Base-by-base conservation (phyloP, 2,888 invertebrate species). In the Ptycholaimellus sp. region DNA sequence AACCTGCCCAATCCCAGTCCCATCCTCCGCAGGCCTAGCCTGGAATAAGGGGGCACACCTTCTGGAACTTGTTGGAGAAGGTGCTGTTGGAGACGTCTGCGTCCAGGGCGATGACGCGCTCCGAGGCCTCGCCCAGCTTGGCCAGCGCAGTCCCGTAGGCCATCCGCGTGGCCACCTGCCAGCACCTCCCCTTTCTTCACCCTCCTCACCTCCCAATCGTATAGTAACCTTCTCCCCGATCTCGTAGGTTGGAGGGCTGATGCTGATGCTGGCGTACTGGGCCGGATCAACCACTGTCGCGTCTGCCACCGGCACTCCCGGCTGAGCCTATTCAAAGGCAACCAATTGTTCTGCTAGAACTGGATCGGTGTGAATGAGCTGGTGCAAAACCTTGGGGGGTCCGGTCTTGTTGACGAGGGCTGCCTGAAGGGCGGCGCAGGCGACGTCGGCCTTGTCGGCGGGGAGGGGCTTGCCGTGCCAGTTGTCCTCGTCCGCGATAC, bases 1-100 rank as follows among this genome's bases (percentile, higher is more conserved):
- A 14, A 52, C 58, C 48, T 60, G 50, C 14, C 41, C n/a, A n/a
- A n/a, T n/a, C n/a, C n/a, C n/a, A n/a, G n/a, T n/a, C n/a, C n/a
- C n/a, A n/a, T n/a, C 30, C 44, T 13, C 25, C 25, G 13, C 23
- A 22, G 19, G 9, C 23, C 9, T n/a, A 35, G 2, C 6, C 20
- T 3, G 2, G 36, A 17, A 25, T 18, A 17, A 39, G 23, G n/a
- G 38, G 33, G 35, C 46, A 44, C 43, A 59, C 73, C 48, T 74
- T 71, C 59, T 76, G 76, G 44, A 93, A 70, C 57, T 79, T 83
- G 51, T 83, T 82, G 14, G 93, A 77, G 65, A 72, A 99, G 0
- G 96, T 99, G 0, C 93, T 96, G 64, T 99, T 96, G 65, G 93
- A 96, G 47, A 87, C 90, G 61, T 96, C 96, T 19, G 83, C 93